These are phyloP conservation scores for Uria aalge DNA, from an alignment of 2,113 vertebrate genomes.

Conservation along the genomic window DNA sequence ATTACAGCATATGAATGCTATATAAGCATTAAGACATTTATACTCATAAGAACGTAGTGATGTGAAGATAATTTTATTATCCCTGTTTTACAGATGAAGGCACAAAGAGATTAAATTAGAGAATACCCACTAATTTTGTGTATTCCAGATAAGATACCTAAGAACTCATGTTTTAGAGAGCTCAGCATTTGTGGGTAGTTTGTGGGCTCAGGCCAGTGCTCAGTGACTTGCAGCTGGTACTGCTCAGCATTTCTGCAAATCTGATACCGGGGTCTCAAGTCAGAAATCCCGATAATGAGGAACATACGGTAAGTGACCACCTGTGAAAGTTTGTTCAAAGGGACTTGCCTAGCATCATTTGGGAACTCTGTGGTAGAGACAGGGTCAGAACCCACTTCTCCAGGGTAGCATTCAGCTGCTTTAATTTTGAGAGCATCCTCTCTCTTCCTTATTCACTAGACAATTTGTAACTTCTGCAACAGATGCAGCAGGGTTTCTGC, in stretches of 20 bases:
- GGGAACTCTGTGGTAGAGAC: conserved; percentile 58
- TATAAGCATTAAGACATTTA: background rate
- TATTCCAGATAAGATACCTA: background rate
- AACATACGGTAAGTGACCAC: conserved; percentile 39
- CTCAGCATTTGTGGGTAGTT: background rate
- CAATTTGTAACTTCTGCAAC: conserved; percentile 25
- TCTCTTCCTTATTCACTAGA: conserved; percentile 15
- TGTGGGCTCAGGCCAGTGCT: background rate
- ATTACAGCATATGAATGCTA: background rate
- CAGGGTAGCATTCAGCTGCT: conserved; percentile 20
- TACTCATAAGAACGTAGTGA: background rate
- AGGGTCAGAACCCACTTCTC: conserved; percentile 62
- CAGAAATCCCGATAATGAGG: conserved; percentile 43
- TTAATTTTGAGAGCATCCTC: conserved; percentile 22
- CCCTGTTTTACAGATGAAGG: background rate
- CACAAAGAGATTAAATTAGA: background rate
- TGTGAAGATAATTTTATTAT: background rate
- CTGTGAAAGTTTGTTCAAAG: conserved; percentile 40
- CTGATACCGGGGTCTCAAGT: background rate
- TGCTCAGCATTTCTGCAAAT: conserved; percentile 51
- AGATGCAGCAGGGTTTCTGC: conserved; percentile 6
- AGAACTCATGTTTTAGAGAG: background rate
- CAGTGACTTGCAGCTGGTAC: conserved; percentile 9
- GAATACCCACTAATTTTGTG: background rate
- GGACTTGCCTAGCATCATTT: conserved; percentile 61